Conservation (phyloP, 2,113 vertebrate genomes). For the Campylomormyrus numenius region DNA sequence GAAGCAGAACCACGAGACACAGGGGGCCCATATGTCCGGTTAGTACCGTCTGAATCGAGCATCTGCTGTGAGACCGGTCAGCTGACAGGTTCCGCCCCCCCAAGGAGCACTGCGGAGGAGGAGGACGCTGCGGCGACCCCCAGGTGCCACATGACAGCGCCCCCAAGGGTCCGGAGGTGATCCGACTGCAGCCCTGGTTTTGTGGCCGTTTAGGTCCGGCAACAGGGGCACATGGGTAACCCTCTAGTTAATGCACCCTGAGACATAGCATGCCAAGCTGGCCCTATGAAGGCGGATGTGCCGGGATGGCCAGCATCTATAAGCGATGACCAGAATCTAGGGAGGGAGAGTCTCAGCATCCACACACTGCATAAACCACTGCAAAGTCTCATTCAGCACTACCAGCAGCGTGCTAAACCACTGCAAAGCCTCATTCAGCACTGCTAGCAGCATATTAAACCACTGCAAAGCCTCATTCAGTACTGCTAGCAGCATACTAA, state of each 20-base stretch:
- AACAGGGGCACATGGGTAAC: background rate
- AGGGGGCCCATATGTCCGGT: conserved; percentile 17
- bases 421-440: background rate
- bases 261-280: background rate
- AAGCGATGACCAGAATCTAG: background rate
- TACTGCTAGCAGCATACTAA: background rate
- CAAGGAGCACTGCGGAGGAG: background rate
- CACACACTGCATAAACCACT: background rate
- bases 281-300: background rate
- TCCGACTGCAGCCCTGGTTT: background rate
- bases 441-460: background rate
- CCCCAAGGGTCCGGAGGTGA: background rate
- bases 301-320: background rate
- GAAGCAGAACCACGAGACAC: background rate
- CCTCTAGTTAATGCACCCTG: background rate
- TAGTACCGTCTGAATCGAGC: conserved; percentile 2
- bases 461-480: background rate
- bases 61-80: background rate
- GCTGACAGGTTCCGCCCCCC: background rate
- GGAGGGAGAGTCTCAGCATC: background rate
- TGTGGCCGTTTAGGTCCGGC: background rate
- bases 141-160: background rate
- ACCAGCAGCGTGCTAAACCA: background rate
- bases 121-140: background rate
- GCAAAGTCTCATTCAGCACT: background rate